phyloP scores from a whole-genome alignment of 2,797 vertebrate species.

The Pseudochromis fuscus region DNA sequence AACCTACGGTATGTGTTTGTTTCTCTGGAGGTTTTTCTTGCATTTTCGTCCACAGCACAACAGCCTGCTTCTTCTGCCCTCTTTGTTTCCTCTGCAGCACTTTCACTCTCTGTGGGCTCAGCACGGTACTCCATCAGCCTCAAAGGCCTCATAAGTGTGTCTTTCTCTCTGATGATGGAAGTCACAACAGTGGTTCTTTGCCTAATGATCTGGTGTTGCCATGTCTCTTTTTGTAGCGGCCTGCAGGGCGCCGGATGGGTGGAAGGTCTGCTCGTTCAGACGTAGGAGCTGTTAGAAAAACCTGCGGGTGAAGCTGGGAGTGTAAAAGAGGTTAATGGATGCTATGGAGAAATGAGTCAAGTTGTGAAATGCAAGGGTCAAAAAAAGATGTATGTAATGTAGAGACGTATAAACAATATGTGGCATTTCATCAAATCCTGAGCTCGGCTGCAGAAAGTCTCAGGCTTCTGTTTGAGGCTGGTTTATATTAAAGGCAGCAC shows the following conservation, averaged over 20 bases:
- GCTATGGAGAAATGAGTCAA: slow-evolving; percentile 27
- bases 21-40: not conserved
- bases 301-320: slow-evolving; percentile 27
- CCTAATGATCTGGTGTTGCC: slow-evolving; percentile 48
- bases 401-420: not conserved
- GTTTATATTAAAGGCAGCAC: no score
- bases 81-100: not conserved
- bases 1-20: no score
- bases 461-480: no score
- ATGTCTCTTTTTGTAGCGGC: slow-evolving; percentile 37
- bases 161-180: slow-evolving; percentile 39
- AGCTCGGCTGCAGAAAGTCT: no score
- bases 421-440: no score
- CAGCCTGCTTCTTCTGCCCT: not conserved
- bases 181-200: slow-evolving; percentile 39
- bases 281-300: slow-evolving; percentile 30
- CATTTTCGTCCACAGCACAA: slow-evolving; percentile 1
- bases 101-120: slow-evolving; percentile 27
- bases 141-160: slow-evolving; percentile 43
- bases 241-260: slow-evolving; percentile 29
- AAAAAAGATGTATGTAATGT: slow-evolving; percentile 9
- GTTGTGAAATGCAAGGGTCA: slow-evolving; percentile 12
- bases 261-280: slow-evolving; percentile 35
- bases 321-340: slow-evolving; percentile 17
- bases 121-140: slow-evolving; percentile 17